A percentile compares a stretch with the other conserved stretches of the same genome.
phyloP scores from a whole-genome alignment of 23 tunicate genomes.

The Halocynthia aurantium region DNA sequence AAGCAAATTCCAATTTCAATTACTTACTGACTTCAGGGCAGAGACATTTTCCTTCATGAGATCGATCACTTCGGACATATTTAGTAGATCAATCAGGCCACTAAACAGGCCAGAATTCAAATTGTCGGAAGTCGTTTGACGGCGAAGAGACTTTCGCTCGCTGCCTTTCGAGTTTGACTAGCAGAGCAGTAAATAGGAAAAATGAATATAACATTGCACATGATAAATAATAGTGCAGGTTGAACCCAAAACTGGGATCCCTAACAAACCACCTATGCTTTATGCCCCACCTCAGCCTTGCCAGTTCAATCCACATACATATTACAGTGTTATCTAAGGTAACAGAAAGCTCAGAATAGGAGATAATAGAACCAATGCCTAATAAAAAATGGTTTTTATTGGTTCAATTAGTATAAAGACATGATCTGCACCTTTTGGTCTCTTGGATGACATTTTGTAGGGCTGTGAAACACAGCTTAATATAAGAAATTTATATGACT shows the following conservation, averaged over 20 bases:
- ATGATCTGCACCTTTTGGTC: background rate
- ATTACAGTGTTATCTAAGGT: background rate
- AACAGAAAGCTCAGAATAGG: background rate
- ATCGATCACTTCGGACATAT: constrained; percentile 49
- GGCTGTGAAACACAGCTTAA: too few species aligned
- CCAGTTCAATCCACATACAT: background rate
- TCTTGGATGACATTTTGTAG: too few species aligned
- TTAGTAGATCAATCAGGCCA: constrained; percentile 39
- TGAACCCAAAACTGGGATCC: too few species aligned
- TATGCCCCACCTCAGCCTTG: background rate
- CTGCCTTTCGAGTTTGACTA: background rate
- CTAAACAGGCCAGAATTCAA: constrained; percentile 10
- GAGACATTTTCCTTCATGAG: constrained; percentile 76
- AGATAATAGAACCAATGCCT: background rate
- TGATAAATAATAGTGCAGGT: too few species aligned
- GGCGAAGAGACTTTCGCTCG: background rate
- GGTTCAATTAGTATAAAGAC: too few species aligned
- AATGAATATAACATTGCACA: too few species aligned
- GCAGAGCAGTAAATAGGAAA: too few species aligned
- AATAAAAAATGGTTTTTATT: too few species aligned
- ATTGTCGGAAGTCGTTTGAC: background rate
- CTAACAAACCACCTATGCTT: constrained; percentile 2
- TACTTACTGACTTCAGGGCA: constrained; percentile 37
- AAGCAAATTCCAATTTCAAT: background rate
- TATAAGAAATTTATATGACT: too few species aligned